phyloP scores from a whole-genome alignment of 2,888 invertebrate species.

The Drosophila nr. perissopoda region DNA sequence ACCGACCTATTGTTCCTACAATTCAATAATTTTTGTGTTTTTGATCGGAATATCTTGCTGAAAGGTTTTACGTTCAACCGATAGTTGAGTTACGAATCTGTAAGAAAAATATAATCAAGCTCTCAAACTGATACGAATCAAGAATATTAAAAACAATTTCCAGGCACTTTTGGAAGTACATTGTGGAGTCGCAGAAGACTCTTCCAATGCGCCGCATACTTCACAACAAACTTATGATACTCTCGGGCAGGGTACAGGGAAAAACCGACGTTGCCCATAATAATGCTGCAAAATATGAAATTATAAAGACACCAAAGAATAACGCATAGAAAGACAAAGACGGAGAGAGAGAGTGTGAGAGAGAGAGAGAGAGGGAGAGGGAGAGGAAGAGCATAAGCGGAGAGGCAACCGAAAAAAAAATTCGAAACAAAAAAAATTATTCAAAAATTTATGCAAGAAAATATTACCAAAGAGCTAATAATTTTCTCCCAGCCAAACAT shows the following conservation, averaged over 20 bases:
- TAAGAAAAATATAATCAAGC: no score
- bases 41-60: background rate
- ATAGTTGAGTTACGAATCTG: background rate
- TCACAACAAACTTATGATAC: background rate
- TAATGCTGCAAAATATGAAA: constrained; percentile 52
- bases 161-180: no score
- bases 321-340: constrained; percentile 13
- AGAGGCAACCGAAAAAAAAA: constrained; percentile 32
- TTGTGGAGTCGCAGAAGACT: background rate
- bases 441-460: constrained; percentile 81
- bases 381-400: constrained; percentile 8
- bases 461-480: constrained; percentile 84
- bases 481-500: constrained; percentile 67
- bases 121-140: background rate
- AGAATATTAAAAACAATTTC: background rate
- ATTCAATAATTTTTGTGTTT: background rate
- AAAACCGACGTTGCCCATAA: constrained; percentile 35
- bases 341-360: background rate
- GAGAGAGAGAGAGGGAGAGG: constrained; percentile 6
- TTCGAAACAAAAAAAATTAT: constrained; percentile 58
- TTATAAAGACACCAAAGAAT: constrained; percentile 57
- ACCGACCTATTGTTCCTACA: background rate
- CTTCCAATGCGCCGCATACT: background rate
- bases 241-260: constrained; percentile 24
- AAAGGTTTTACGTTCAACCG: no score